Percentiles rank a stretch among this genome's conserved stretches.
These are phyloP conservation scores for Hydrolagus colliei DNA, from an alignment of 2,797 vertebrate species.

Conservation along the genomic window DNA sequence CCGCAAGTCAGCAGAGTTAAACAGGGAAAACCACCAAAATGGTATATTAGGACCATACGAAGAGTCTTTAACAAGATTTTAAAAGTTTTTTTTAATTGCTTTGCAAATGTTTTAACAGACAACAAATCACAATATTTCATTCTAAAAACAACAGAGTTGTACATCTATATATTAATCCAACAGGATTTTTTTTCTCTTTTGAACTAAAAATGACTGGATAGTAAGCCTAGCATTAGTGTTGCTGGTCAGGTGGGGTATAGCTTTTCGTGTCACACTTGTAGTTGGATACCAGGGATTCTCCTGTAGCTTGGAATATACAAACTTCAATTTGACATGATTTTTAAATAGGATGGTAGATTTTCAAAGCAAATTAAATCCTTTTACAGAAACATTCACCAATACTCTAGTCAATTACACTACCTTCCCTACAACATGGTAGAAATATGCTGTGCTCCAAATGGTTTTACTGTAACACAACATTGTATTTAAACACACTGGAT, in stretches of 20 bases:
- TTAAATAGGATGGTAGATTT: not conserved
- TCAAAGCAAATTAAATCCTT: not conserved
- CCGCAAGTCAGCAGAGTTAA: conserved; percentile 12
- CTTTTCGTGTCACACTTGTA: too few relatives aligned
- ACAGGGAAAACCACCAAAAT: not conserved
- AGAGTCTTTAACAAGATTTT: not conserved
- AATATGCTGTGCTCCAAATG: not conserved
- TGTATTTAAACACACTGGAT: not conserved
- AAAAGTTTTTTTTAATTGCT: not conserved
- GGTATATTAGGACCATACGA: not conserved
- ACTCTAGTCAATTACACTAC: not conserved
- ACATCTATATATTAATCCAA: not conserved
- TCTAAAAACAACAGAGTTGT: not conserved
- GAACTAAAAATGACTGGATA: not conserved
- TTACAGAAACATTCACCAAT: not conserved
- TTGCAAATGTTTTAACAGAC: too few relatives aligned
- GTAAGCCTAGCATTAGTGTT: not conserved
- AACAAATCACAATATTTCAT: not conserved
- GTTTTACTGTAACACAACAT: not conserved
- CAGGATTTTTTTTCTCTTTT: not conserved
- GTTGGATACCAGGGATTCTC: too few relatives aligned
- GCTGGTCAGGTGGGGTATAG: not conserved
- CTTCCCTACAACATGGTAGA: not conserved
- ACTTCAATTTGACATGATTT: not conserved
- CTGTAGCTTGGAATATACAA: not conserved